Evolutionary conservation across 2,113 vertebrate species (phyloP), one percentile per base, ranked within the genome.

Genomic region (Chrysochloris asiatica): DNA sequence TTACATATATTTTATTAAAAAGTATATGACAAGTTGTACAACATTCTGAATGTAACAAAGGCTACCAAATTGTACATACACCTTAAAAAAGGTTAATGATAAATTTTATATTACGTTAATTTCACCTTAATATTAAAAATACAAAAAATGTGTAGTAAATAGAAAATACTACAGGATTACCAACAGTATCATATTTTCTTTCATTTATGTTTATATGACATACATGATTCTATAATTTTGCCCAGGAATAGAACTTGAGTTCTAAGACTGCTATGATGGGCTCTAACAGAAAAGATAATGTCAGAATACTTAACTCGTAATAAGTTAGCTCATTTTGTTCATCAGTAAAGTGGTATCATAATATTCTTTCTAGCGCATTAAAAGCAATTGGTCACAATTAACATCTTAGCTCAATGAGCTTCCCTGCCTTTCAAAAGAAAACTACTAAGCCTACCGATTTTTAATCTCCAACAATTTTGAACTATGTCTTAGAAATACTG

Each of bases 301-400:
- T 88, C 83, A 65, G 83, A 43, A 75, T 26, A 73, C 63, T 94
- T 24, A 80, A 33, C 61, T 90, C 76, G 41, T 17, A 75, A 83
- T 82, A 88, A 77, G 85, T 80, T 94, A 59, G 69, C n/a, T 90
- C 69, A 82, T 87, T 92, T 33, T 82, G 69, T 47, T 93, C 61
- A 91, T 84, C 76, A 91, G 76, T 52, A 30, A 93, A 94, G 95
- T 85, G 79, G 45, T 79, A 86, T 71, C 73, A 45, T 30, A 86
- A 77, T 41, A 65, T 78, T 86, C 80, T 93, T 85, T 84, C 79
- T 83, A 76, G 67, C 73, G 43, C 77, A 92, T 63, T 95, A 85
- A 90, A 90, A 52, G 21, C 81, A 88, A 94, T 36, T 45, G 86
- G 65, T 75, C 73, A 90, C 78, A 87, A 92, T 92, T 94, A 92